These are phyloP conservation scores for Pollenia angustigena DNA, from an alignment of 2,888 invertebrate species.

Conservation along the genomic window DNA sequence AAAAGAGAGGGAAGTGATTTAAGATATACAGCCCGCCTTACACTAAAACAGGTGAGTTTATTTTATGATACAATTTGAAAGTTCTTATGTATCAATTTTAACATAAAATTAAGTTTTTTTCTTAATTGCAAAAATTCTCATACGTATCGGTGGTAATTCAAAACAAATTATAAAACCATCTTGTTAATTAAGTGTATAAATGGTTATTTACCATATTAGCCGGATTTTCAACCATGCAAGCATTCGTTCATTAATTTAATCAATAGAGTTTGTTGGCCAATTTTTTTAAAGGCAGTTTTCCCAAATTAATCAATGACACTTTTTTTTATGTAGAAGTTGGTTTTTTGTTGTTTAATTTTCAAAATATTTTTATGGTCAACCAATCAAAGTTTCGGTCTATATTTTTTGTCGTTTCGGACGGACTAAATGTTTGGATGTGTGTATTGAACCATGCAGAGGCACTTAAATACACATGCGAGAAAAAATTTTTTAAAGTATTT, in stretches of 20 bases:
- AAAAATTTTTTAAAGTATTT: slow-evolving; percentile 40
- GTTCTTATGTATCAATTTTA: background rate
- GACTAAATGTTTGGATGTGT: slow-evolving; percentile 16
- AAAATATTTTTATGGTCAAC: slow-evolving; percentile 72
- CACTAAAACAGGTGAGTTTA: slow-evolving; percentile 92
- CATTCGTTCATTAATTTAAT: slow-evolving; percentile 70
- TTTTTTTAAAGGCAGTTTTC: slow-evolving; percentile 67
- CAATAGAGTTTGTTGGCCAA: slow-evolving; percentile 50
- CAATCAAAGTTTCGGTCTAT: slow-evolving; percentile 67
- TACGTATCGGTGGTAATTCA: slow-evolving; percentile 64
- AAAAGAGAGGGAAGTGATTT: slow-evolving; percentile 97
- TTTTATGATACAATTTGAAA: background rate
- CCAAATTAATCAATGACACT: slow-evolving; percentile 73
- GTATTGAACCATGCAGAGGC: slow-evolving; percentile 45
- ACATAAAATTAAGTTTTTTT: slow-evolving; percentile 1
- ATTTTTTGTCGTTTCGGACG: slow-evolving; percentile 1
- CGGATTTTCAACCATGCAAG: slow-evolving; percentile 61
- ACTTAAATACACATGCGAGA: slow-evolving; percentile 45
- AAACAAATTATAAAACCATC: slow-evolving; percentile 54
- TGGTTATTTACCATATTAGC: slow-evolving; percentile 82
- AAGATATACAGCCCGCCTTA: slow-evolving; percentile 94
- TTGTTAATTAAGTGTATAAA: slow-evolving; percentile 77
- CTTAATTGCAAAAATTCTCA: slow-evolving; percentile 68
- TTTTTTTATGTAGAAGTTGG: slow-evolving; percentile 50
- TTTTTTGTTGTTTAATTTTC: slow-evolving; percentile 62